phyloP scores from a whole-genome alignment of 2,888 invertebrate genomes.

The Gisinianus flammeolus region DNA sequence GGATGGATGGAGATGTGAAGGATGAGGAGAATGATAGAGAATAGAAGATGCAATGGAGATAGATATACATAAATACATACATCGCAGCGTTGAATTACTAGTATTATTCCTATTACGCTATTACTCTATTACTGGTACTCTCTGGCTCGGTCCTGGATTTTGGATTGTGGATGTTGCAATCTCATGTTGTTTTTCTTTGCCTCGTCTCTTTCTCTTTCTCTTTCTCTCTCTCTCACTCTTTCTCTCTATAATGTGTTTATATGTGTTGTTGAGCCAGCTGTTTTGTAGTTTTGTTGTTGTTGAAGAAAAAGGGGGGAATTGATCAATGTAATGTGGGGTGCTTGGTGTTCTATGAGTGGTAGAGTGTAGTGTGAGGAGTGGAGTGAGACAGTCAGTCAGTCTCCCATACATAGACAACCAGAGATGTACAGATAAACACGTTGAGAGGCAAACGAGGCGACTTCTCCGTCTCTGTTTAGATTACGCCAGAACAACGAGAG shows the following conservation, averaged over 20 bases:
- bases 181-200: conserved; percentile 6
- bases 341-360: background rate
- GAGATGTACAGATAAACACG: conserved; percentile 39
- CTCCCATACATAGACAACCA: conserved; percentile 8
- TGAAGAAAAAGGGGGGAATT: conserved; percentile 49
- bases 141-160: background rate
- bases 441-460: conserved; percentile 25
- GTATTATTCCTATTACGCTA: too few species aligned
- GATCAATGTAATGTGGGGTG: conserved; percentile 41
- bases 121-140: too few species aligned
- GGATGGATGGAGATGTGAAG: too few species aligned
- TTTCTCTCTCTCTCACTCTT: background rate
- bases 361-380: conserved; percentile 25
- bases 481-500: too few species aligned
- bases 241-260: background rate
- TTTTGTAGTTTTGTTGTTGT: conserved; percentile 9
- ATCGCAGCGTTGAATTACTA: background rate
- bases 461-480: conserved; percentile 63
- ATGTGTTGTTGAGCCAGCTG: conserved; percentile 43
- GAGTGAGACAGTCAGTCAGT: conserved; percentile 24
- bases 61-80: background rate
- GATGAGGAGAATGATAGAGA: too few species aligned
- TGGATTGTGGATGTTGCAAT: background rate
- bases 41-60: too few species aligned
- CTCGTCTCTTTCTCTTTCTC: background rate